Base-by-base conservation (phyloP, 2,797 vertebrate genomes). In the Serranus cabrilla region DNA sequence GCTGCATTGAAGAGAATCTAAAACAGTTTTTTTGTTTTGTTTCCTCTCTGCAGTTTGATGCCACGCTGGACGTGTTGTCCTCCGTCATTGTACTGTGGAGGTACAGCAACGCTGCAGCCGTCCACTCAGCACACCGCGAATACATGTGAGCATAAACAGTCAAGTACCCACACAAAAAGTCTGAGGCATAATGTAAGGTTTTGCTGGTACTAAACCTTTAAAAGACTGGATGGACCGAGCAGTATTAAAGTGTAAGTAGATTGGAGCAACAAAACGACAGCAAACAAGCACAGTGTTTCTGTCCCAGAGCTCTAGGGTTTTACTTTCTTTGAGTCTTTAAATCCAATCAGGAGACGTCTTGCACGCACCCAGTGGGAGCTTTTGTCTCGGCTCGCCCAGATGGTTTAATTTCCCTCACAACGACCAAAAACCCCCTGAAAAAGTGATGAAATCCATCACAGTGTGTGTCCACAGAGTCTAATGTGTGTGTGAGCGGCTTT, bases 21-120 rank as follows among this genome's bases (percentile, higher is more conserved):
- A 70, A 54, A 20, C 34, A 5, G 34, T 8, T 13, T 40, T 3
- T 17, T 39, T 3, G 14, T 25, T 61, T 59, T 66, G 10, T 74
- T 58, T 54, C 75, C 74, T 55, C 21, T 43, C 93, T 92, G 47
- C 93, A 99, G 98, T 99, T 99, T 71, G 98, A 99, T 40, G 98
- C 98, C 69, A 90, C 91, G 23, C 93, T 99, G 81, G 98, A 99
- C 4, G 97, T 99, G 66, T 78, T 99, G 87, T 99, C 98, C 0
- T 99, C 98, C 0, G 95, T 95, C n/a, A 99, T 99, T 20, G 98
- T 99, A 12, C n/a, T 99, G 86, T 99, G 98, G 98, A 96, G 98
- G 46, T 99, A 99, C 92, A 97, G 97, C 94, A 99, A 99, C 0
- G 98, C 98, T 0, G 97, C 98, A 0, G 98, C 98, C 0, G 97